Percentiles rank a stretch among this genome's conserved stretches.
These are phyloP conservation scores for Chymomyza fuscimana DNA, from an alignment of 2,888 invertebrate genomes.

Conservation along the genomic window DNA sequence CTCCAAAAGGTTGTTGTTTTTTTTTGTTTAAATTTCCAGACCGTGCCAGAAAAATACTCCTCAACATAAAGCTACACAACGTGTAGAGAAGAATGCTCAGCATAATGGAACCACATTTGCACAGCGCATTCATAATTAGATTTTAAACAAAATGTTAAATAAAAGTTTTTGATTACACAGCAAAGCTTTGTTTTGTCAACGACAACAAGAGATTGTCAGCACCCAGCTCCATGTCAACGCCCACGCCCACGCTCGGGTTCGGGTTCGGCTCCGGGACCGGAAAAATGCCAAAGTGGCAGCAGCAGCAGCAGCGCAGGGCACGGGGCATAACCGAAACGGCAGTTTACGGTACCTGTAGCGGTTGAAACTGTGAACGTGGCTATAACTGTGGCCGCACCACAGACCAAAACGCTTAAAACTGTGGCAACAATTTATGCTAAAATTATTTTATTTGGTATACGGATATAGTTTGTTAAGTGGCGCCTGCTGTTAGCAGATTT, in stretches of 20 bases:
- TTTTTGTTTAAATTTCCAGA: background rate
- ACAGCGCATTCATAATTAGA: constrained; percentile 66
- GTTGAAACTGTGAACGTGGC: background rate
- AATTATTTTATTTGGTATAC: background rate
- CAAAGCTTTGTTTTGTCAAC: constrained; percentile 16
- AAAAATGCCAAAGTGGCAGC: constrained; percentile 42
- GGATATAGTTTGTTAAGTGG: background rate
- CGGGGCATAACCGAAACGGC: background rate
- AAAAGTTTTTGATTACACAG: constrained; percentile 59
- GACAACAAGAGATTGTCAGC: background rate
- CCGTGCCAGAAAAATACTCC: background rate
- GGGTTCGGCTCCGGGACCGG: constrained; percentile 1
- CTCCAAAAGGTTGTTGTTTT: background rate
- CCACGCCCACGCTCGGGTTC: background rate
- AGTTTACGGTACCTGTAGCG: background rate
- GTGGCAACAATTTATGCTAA: constrained; percentile 16
- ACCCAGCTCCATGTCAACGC: constrained; percentile 1
- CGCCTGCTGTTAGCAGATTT: constrained; percentile 32
- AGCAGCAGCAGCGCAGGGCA: constrained; percentile 4
- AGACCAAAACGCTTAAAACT: constrained; percentile 1
- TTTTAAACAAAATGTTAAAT: constrained; percentile 64
- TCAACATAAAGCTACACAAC: background rate
- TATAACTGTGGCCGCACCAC: background rate
- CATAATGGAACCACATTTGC: constrained; percentile 48
- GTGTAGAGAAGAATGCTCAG: background rate